These are phyloP conservation scores for Pasiphila rectangulata DNA, from an alignment of 2,888 invertebrate genomes.

Conservation along the genomic window DNA sequence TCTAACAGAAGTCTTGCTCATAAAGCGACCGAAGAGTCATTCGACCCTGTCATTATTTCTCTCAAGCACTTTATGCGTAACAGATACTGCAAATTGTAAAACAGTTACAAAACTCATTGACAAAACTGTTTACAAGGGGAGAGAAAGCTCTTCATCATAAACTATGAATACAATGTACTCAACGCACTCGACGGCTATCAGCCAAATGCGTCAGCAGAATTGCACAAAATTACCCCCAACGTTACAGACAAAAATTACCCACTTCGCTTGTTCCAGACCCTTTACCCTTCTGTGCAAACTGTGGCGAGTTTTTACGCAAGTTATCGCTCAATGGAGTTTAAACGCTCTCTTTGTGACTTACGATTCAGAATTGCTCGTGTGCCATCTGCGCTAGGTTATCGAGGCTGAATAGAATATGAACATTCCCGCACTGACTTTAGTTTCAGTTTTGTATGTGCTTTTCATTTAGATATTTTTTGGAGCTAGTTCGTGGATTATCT, in stretches of 20 bases:
- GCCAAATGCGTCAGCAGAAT: slow-evolving; percentile 75
- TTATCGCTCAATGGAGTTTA: neutral
- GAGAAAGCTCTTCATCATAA: slow-evolving; percentile 59
- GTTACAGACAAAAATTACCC: slow-evolving; percentile 61
- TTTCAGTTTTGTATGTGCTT: slow-evolving; percentile 4
- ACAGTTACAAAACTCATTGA: slow-evolving; percentile 26
- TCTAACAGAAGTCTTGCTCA: too few relatives aligned
- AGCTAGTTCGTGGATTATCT: slow-evolving; percentile 1
- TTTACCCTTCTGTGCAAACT: slow-evolving; percentile 20
- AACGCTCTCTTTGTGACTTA: slow-evolving; percentile 1
- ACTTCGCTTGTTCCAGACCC: slow-evolving; percentile 42
- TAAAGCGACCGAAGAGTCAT: too few relatives aligned
- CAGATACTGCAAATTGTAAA: slow-evolving; percentile 22
- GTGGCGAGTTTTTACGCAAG: slow-evolving; percentile 9
- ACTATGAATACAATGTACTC: slow-evolving; percentile 67
- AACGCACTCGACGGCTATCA: slow-evolving; percentile 59
- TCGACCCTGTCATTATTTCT: neutral
- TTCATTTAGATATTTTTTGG: neutral
- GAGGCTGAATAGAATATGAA: neutral
- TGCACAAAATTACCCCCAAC: slow-evolving; percentile 63
- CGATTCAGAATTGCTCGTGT: slow-evolving; percentile 7
- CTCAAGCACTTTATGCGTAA: neutral
- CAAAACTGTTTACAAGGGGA: slow-evolving; percentile 41
- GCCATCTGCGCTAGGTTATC: neutral
- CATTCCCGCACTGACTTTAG: slow-evolving; percentile 5